These are phyloP conservation scores for Ephydatia muelleri DNA, from an alignment of 37 sponge, comb jelly and placozoan genomes.

Conservation along the genomic window DNA sequence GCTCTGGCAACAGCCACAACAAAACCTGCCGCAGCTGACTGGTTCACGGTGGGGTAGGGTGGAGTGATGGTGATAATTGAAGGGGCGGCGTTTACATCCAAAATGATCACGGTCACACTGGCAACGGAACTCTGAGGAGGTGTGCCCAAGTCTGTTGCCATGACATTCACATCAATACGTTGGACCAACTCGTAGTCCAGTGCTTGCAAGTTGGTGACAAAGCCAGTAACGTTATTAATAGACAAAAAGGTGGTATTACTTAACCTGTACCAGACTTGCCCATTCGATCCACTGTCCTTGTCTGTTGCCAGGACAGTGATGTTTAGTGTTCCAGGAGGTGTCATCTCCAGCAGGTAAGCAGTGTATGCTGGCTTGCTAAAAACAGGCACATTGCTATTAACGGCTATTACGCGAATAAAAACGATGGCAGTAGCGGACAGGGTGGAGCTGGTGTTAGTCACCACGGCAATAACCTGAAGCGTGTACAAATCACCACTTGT, in stretches of 20 bases:
- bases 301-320: constrained; percentile 26
- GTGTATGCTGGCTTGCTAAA: constrained; percentile 37
- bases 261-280: constrained; percentile 9
- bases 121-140: constrained; percentile 35
- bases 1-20: constrained; percentile 3
- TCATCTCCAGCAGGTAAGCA: constrained; percentile 43
- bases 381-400: constrained; percentile 80
- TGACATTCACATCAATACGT: constrained; percentile 15
- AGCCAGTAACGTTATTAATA: constrained; percentile 38
- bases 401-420: constrained; percentile 49
- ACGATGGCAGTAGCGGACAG: constrained; percentile 33
- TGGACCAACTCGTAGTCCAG: constrained; percentile 45
- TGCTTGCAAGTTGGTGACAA: constrained; percentile 16
- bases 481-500: constrained; percentile 19
- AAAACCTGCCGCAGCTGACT: constrained; percentile 20
- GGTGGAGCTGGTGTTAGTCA: constrained; percentile 3
- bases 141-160: constrained; percentile 61
- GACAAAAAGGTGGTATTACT: neutral
- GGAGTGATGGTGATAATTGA: constrained; percentile 4
- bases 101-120: constrained; percentile 32
- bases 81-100: constrained; percentile 57
- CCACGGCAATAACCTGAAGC: constrained; percentile 24
- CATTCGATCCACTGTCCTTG: constrained; percentile 39
- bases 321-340: neutral
- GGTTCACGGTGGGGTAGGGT: neutral